phyloP scores from a whole-genome alignment of 2,888 invertebrate species.

The Allacma fusca region DNA sequence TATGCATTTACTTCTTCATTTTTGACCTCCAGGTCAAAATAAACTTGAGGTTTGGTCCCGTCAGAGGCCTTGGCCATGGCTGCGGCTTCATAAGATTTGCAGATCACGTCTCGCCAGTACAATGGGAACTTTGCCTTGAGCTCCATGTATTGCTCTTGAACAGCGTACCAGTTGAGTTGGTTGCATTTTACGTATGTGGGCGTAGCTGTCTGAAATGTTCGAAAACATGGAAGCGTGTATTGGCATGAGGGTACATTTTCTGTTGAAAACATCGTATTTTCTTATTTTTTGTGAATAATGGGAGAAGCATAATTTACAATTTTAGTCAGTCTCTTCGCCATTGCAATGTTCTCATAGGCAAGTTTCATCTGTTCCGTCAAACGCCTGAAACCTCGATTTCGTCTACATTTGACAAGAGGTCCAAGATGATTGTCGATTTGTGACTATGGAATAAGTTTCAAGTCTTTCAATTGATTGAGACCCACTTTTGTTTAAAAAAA shows the following conservation, averaged over 20 bases:
- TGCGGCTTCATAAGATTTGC: slow-evolving; percentile 22
- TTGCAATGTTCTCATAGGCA: background rate
- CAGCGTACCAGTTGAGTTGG: slow-evolving; percentile 20
- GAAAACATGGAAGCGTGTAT: background rate
- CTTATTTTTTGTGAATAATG: background rate
- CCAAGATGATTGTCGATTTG: background rate
- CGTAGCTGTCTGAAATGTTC: background rate
- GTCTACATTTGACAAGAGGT: background rate
- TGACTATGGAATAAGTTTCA: background rate
- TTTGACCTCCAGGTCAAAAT: slow-evolving; percentile 41
- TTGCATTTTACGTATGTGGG: background rate
- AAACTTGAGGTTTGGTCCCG: slow-evolving; percentile 32
- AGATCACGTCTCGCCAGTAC: slow-evolving; percentile 22
- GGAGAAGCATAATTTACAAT: background rate
- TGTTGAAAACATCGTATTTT: background rate
- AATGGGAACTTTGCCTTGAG: slow-evolving; percentile 16
- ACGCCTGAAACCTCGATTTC: background rate
- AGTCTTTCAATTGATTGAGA: background rate
- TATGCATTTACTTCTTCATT: slow-evolving; percentile 9
- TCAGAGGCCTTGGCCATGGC: slow-evolving; percentile 13
- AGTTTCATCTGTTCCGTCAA: background rate
- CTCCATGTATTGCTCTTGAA: slow-evolving; percentile 27
- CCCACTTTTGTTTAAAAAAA: too few relatives aligned
- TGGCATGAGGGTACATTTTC: background rate
- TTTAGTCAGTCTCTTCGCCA: background rate